A percentile compares a stretch with the other conserved stretches of the same genome.
phyloP scores from a whole-genome alignment of 2,888 invertebrate species.

The Nyleta sp. region DNA sequence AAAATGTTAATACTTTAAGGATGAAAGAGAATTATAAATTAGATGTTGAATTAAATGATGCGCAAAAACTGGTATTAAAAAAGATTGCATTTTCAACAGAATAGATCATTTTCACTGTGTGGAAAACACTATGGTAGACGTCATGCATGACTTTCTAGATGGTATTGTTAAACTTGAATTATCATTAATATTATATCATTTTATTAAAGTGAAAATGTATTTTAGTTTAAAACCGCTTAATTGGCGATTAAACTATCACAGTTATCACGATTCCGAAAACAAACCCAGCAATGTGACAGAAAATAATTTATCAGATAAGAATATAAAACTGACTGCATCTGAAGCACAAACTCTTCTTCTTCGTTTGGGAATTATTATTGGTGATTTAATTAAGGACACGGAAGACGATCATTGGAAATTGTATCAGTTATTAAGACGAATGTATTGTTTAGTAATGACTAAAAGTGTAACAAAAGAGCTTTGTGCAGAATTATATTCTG shows the following conservation, averaged over 20 bases:
- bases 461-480: background rate
- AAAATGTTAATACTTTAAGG: constrained; percentile 16
- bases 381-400: background rate
- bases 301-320: constrained; percentile 3
- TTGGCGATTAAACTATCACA: constrained; percentile 11
- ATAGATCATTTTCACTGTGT: constrained; percentile 16
- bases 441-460: background rate
- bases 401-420: constrained; percentile 7
- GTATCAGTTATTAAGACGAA: background rate
- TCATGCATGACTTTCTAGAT: constrained; percentile 42
- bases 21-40: constrained; percentile 5
- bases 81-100: constrained; percentile 29
- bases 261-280: constrained; percentile 21
- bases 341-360: constrained; percentile 17
- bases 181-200: constrained; percentile 15
- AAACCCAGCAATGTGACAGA: background rate
- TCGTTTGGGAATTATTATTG: constrained; percentile 15
- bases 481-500: background rate
- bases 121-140: constrained; percentile 19
- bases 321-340: constrained; percentile 14
- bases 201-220: constrained; percentile 12
- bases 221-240: constrained; percentile 19
- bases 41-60: background rate
- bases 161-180: constrained; percentile 40
- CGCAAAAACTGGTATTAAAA: constrained; percentile 18